These are phyloP conservation scores for Drosophila yooni DNA, from an alignment of 2,888 invertebrate genomes.

Conservation along the genomic window DNA sequence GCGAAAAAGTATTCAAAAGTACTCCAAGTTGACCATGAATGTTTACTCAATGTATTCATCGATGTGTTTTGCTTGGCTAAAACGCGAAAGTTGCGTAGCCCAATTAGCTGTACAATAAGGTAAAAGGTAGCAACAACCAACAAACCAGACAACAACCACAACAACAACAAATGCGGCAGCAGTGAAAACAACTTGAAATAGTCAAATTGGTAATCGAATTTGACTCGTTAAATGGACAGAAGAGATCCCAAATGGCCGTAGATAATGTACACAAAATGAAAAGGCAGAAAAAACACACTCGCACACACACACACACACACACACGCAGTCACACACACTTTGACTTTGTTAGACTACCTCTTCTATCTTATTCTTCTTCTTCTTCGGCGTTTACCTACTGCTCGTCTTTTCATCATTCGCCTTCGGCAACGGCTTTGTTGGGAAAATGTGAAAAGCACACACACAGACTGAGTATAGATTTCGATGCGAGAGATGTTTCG, in stretches of 20 bases:
- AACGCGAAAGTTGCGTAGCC: constrained; percentile 30
- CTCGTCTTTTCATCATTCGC: constrained; percentile 33
- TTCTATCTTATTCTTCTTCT: constrained; percentile 11
- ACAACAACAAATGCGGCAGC: constrained; percentile 27
- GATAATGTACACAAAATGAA: constrained; percentile 30
- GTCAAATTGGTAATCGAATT: constrained; percentile 75
- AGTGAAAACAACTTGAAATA: constrained; percentile 71
- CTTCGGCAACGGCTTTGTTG: constrained; percentile 21
- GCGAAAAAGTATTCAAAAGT: neutral
- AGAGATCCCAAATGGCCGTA: constrained; percentile 9
- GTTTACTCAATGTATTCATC: constrained; percentile 9
- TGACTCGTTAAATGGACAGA: constrained; percentile 20
- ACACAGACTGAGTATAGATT: constrained; percentile 9
- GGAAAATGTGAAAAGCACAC: constrained; percentile 66
- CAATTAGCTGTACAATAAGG: constrained; percentile 55
- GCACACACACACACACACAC: neutral
- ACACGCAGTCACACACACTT: neutral
- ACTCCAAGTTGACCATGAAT: neutral
- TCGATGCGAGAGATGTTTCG: constrained; percentile 21
- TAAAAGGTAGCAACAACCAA: constrained; percentile 34
- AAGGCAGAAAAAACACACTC: constrained; percentile 48
- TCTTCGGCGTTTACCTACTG: constrained; percentile 16
- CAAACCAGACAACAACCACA: constrained; percentile 18
- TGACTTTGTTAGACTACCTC: neutral
- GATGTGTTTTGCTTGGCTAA: constrained; percentile 9